Percentiles rank a stretch among this genome's conserved stretches.
Conservation (phyloP, 1,140 invertebrate genomes). For the Drosophila teissieri region DNA sequence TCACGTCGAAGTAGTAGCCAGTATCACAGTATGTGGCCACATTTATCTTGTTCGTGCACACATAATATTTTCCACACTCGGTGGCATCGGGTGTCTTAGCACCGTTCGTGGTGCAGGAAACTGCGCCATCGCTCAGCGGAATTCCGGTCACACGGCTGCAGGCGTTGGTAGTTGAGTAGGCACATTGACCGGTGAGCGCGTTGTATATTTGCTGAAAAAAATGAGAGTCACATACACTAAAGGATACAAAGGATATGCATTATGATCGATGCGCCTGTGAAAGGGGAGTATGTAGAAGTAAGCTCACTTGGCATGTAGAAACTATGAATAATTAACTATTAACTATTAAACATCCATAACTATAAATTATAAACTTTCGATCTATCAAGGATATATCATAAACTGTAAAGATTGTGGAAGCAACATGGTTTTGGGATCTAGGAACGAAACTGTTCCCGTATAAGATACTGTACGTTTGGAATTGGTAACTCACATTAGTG, state of each 20-base stretch:
- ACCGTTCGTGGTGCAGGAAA: background rate
- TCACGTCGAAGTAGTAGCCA: slow-evolving; percentile 36
- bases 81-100: accelerated
- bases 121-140: background rate
- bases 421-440: no score
- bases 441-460: no score
- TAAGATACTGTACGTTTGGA: no score
- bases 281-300: no score
- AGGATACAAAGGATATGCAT: background rate
- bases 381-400: no score
- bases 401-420: no score
- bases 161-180: background rate
- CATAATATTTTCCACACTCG: slow-evolving; percentile 35
- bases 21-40: slow-evolving; percentile 5
- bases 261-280: no score
- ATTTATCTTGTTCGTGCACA: slow-evolving; percentile 18
- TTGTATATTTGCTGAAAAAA: slow-evolving; percentile 28
- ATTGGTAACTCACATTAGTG: slow-evolving; percentile 26
- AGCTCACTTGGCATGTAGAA: no score
- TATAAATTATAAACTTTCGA: no score
- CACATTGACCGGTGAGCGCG: background rate
- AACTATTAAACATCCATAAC: no score
- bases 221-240: background rate
- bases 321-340: no score
- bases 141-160: slow-evolving; percentile 36